Base-by-base conservation (phyloP, 1,140 invertebrate genomes). In the Danaus plexippus region DNA sequence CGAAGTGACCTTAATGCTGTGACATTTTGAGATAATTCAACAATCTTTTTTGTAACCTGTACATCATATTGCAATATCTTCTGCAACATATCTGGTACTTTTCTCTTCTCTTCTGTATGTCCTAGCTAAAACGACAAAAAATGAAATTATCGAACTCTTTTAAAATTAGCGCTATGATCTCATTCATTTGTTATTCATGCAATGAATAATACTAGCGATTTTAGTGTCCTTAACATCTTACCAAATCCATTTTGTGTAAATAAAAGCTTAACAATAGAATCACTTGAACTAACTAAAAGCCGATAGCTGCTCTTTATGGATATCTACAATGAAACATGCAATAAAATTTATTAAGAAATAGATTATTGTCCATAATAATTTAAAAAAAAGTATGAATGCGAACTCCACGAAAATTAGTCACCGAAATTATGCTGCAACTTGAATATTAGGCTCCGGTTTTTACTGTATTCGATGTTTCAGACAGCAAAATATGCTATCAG, bases 21-120 rank as follows among this genome's bases (percentile, higher is more conserved):
- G 57, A 88, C 87, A 61, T 87, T 89, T 52, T 92, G 89, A 1
- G 89, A 74, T 40, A 74, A 71, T 57, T 88, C 87, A 5, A 93
- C 90, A 81, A 94, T 90, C 40, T 74, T 75, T 62, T 93, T 89
- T 0, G 93, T 92, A 12, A 92, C 11, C 60, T 90, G 82, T 4
- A 87, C 86, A 87, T 95, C 94, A 54, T 88, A 71, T 13, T 88
- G 79, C 43, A 94, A 72, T 13, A 92, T 59, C 71, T 87, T 89
- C 52, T 81, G 77, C 57, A 93, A 57, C 43, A 85, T 66, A 32
- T 76, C 65, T 47, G 90, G 89, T 9, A 92, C 75, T 63, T 89
- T 64, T 52, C 91, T 81, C 72, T 91, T 91, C 8, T 87, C 67
- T 46, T 77, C 74, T 52, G 52, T 42, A 42, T 69, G 67, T 47